These are phyloP conservation scores for Manacus vitellinus DNA, from an alignment of 2,113 vertebrate genomes.

Conservation along the genomic window DNA sequence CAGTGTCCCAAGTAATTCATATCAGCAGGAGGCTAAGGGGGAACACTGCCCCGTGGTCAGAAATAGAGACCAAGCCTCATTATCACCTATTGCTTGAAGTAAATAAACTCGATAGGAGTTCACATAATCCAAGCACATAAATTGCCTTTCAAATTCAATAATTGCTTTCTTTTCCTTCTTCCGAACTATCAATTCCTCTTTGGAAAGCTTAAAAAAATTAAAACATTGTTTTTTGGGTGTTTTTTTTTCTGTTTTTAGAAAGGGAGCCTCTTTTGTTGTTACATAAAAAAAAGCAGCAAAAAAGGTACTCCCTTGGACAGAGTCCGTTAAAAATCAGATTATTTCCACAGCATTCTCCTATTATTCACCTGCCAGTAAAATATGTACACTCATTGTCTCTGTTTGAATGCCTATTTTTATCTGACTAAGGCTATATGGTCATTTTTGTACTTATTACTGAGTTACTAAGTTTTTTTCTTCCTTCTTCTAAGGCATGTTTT, in stretches of 20 bases:
- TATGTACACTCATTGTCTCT: slow-evolving; percentile 87
- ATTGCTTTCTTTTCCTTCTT: slow-evolving; percentile 53
- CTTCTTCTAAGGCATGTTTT: slow-evolving; percentile 77
- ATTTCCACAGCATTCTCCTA: slow-evolving; percentile 89
- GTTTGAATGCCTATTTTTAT: slow-evolving; percentile 87
- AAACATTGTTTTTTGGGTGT: background rate
- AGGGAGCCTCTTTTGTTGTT: slow-evolving; percentile 80
- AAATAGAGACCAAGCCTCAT: slow-evolving; percentile 31
- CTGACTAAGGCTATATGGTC: slow-evolving; percentile 82
- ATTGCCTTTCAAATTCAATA: slow-evolving; percentile 67
- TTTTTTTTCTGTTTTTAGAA: slow-evolving; percentile 58
- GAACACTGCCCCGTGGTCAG: slow-evolving; percentile 33
- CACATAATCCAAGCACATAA: slow-evolving; percentile 62
- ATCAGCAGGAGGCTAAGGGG: slow-evolving; percentile 38
- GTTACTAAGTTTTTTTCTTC: slow-evolving; percentile 75
- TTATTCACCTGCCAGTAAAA: slow-evolving; percentile 95
- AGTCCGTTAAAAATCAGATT: slow-evolving; percentile 91
- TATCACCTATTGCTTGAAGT: slow-evolving; percentile 37
- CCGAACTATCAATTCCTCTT: slow-evolving; percentile 75
- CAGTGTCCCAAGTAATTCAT: slow-evolving; percentile 26
- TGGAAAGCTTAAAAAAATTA: slow-evolving; percentile 76
- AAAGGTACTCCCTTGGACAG: slow-evolving; percentile 80
- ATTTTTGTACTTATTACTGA: slow-evolving; percentile 88
- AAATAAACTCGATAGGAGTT: slow-evolving; percentile 53
- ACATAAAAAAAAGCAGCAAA: slow-evolving; percentile 78